Conservation (phyloP, 2,888 invertebrate species). For the Lepetodrilus schrolli region DNA sequence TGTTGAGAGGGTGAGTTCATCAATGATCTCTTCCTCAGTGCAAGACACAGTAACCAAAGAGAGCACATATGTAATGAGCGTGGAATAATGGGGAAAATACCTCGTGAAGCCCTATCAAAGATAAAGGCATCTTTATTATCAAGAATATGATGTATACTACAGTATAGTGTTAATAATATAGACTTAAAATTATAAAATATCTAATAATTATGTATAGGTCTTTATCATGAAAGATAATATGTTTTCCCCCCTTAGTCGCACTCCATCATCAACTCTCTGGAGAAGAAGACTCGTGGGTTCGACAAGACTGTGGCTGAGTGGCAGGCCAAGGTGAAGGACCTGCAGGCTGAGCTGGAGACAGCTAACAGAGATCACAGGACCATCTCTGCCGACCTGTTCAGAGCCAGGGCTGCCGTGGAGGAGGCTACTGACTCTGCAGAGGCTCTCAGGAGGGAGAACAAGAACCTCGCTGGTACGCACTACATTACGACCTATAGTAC, state of each 20-base stretch:
- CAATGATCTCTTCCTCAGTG: too few species aligned
- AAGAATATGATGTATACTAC: too few species aligned
- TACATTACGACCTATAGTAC: neutral
- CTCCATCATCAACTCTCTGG: constrained; percentile 86
- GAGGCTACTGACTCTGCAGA: constrained; percentile 98
- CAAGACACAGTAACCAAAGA: too few species aligned
- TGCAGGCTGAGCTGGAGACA: constrained; percentile 91
- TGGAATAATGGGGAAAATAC: too few species aligned
- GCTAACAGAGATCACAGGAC: constrained; percentile 99
- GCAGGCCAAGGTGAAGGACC: constrained; percentile 98
- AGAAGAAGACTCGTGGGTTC: constrained; percentile 99
- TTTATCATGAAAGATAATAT: too few species aligned
- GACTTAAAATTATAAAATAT: too few species aligned
- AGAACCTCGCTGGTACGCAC: constrained; percentile 83
- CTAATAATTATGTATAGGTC: too few species aligned
- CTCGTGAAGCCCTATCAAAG: too few species aligned
- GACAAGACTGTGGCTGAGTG: constrained; percentile 99
- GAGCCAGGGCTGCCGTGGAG: constrained; percentile 96
- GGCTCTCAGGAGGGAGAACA: constrained; percentile 98
- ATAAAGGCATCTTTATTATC: too few species aligned
- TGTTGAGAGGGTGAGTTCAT: constrained; percentile 97
- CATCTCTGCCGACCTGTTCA: constrained; percentile 99
- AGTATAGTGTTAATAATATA: too few species aligned
- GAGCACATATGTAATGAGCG: too few species aligned
- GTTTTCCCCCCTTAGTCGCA: constrained; percentile 55